A percentile compares a stretch with the other conserved stretches of the same genome.
Conservation (phyloP, 2,797 vertebrate genomes). For the Phaenicophaeus curvirostris region DNA sequence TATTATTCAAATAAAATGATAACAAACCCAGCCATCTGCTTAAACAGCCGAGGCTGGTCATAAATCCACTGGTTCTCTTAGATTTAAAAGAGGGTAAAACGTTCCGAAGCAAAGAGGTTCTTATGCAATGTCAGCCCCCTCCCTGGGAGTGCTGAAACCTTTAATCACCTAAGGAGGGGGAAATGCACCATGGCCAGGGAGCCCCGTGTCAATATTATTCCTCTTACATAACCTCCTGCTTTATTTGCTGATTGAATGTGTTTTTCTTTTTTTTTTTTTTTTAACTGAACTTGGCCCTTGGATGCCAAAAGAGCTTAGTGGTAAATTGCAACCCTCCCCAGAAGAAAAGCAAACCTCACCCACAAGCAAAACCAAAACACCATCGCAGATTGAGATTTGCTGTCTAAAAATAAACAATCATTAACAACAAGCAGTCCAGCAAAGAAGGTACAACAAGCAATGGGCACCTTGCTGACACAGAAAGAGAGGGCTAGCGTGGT, state of each 20-base stretch:
- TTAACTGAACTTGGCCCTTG: neutral
- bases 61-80: conserved; percentile 41
- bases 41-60: conserved; percentile 19
- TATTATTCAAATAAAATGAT: conserved; percentile 9
- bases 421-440: conserved; percentile 34
- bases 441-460: neutral
- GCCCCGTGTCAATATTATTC: conserved; percentile 43
- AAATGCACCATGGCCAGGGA: neutral
- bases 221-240: conserved; percentile 65
- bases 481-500: neutral
- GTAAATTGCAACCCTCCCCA: conserved; percentile 39
- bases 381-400: conserved; percentile 50
- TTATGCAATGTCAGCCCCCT: conserved; percentile 61
- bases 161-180: conserved; percentile 70
- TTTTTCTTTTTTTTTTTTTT: neutral
- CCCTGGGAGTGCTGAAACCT: conserved; percentile 54
- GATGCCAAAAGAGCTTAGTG: conserved; percentile 47
- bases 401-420: conserved; percentile 69
- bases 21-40: conserved; percentile 43
- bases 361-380: neutral
- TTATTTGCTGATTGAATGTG: conserved; percentile 37
- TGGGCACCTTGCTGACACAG: neutral
- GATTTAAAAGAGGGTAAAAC: conserved; percentile 57
- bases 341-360: conserved; percentile 29
- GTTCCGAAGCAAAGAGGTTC: conserved; percentile 33